Evolutionary conservation across 1,140 invertebrate species (phyloP), one percentile per base, ranked within the genome.

Genomic region (Drosophila pruinosa): DNA sequence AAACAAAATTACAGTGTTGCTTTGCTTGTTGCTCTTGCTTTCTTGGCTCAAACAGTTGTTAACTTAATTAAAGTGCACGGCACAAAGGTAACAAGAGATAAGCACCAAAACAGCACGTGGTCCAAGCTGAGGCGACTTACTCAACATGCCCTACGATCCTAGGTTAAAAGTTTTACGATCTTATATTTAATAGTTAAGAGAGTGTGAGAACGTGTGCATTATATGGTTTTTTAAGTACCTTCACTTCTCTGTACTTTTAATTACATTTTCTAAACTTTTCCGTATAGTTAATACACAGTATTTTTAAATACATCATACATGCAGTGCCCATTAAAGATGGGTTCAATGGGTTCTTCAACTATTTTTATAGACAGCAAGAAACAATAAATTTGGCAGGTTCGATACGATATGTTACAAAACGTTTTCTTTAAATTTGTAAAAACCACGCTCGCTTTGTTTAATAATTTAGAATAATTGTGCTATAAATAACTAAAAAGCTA

Each of bases 61-160:
- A 88, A 86, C 71, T 82, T 88, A 86, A 78, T 86, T 88, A 88
- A 72, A 88, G 78, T 70, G 62, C 39, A 72, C 41, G 31, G 69
- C 43, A 39, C 54, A 75, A 71, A 69, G 47, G 76, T 48, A 64
- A 71, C 31, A 38, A 64, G 64, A 58, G 57, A 38, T 61, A 71
- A 68, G 45, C 50, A 56, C 31, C 28, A 52, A 21, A 28, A 21
- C 47, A 21, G 7, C 48, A 47, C 21, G 10, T 28, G 38, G 28
- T 6, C 8, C 15, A 19, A 36, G 48, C 19, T 24, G 1, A 24
- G 38, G 0, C 21, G 21, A 54, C 15, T 54, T n/a, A 14, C n/a
- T 15, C 8, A 8, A 22, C 4, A 21, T 62, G 10, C 57, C 14
- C 47, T 61, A 14, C 45, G 15, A 0, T 8, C 14, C 28, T 4